Evolutionary conservation across 2,797 vertebrate genomes (phyloP), one percentile per base, ranked within the genome.

Genomic region (Harpagifer antarcticus): DNA sequence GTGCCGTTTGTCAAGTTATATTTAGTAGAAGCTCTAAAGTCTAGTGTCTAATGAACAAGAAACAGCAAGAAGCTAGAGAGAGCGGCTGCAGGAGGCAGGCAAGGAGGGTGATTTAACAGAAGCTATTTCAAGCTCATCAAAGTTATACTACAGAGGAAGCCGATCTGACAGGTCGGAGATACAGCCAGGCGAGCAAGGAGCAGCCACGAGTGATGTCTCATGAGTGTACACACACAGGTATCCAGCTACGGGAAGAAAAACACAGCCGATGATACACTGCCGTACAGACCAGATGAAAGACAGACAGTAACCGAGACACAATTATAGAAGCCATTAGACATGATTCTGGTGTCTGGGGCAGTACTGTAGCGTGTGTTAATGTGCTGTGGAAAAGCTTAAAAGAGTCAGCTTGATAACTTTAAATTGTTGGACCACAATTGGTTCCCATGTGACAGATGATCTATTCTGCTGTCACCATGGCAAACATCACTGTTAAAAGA

Each of bases 81-180:
- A 55, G 54, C 77, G 63, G 58, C 72, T 76, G 65, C 73, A 70
- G 70, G 62, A 68, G 55, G 49, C 64, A 81, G 79, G 64, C 70
- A 44, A 75, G 63, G 63, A 82, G 72, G 74, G 58, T 2, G 59
- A 63, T 83, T 84, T 68, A 84, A 71, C 68, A 66, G 76, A 81
- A 84, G 81, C 84, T 88, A 88, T 87, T 91, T 90, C 82, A 86
- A 83, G 81, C 86, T 89, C 81, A 82, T 91, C 82, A 81, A 71
- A 89, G 72, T 82, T 73, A 55, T 47, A 72, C 64, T 54, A 62
- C 69, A 71, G 77, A 86, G 75, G 86, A 87, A 85, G 78, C 72
- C 61, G 70, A 84, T 81, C 70, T 87, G 89, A 83, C 88, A 86
- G 82, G 73, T 78, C 57, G 3, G 43, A 84, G 71, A 83, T 82